These are phyloP conservation scores for Agonopterix arenella DNA, from an alignment of 2,888 invertebrate species.

Conservation along the genomic window DNA sequence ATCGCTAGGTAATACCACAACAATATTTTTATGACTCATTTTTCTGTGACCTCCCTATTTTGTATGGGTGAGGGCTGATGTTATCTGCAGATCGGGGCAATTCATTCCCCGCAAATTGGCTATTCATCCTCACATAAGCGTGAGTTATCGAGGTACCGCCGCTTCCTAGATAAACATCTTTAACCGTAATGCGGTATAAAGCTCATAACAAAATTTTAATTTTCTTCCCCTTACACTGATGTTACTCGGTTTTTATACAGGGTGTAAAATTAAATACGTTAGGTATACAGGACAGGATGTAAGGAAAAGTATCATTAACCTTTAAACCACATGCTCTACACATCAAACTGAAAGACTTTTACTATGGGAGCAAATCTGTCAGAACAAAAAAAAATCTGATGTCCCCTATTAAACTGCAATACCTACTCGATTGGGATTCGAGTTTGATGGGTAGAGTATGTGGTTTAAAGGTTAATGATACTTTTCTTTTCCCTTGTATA, in stretches of 20 bases:
- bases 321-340: too few relatives aligned
- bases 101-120: conserved; percentile 59
- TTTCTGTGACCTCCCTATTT: conserved; percentile 5
- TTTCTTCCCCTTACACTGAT: conserved; percentile 10
- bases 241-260: conserved; percentile 3
- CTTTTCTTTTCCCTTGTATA: too few relatives aligned
- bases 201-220: conserved; percentile 27
- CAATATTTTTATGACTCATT: background rate
- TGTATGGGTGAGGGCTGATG: conserved; percentile 14
- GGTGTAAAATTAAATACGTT: too few relatives aligned
- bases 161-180: conserved; percentile 33
- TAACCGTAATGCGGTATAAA: conserved; percentile 24
- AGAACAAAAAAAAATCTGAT: too few relatives aligned
- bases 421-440: too few relatives aligned
- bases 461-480: too few relatives aligned
- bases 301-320: too few relatives aligned
- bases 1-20: background rate
- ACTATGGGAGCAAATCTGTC: too few relatives aligned
- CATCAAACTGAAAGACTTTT: too few relatives aligned
- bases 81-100: conserved; percentile 52
- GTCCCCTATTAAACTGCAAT: too few relatives aligned
- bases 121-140: conserved; percentile 53
- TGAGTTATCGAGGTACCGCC: conserved; percentile 42
- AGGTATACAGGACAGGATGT: too few relatives aligned
- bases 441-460: too few relatives aligned